Evolutionary conservation across 2,888 invertebrate species (phyloP), one percentile per base, ranked within the genome.

Genomic region (Nasonia oneida): DNA sequence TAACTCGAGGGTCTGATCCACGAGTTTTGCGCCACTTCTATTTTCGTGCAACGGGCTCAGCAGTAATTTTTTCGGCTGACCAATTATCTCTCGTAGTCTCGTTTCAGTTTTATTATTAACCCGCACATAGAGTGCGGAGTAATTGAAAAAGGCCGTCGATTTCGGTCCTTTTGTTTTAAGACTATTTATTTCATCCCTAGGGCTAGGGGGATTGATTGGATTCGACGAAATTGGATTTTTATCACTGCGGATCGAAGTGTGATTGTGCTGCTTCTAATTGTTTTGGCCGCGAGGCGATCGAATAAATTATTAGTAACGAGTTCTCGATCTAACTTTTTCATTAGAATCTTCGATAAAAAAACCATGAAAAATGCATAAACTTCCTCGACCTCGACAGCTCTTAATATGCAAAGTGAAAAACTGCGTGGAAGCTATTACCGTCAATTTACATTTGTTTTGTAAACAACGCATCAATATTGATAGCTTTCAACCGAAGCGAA

Each of bases 221-320:
- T 29, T 67, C 33, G 15, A 67, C 5, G 33, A 67, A 67, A 67
- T 67, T 67, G 67, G 5, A 67, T 67, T 67, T 33, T 67, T 33
- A 67, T 67, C 15, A 33, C 12, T 10, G 29, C 29, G 6, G 33
- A n/a, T 33, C 67, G 64, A n/a, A 57, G 47, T 47, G 57, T n/a
- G n/a, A 57, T 57, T n/a, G 57, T 57, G 57, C 57, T 57, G 57
- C 47, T 57, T 15, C n/a, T 57, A 57, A 57, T 57, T 57, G n/a
- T 57, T 57, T 57, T n/a, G n/a, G n/a, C 57, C 5, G 18, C 4
- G 47, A 2, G 18, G 15, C n/a, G n/a, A 57, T 57, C n/a, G 57
- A 57, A 57, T 57, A 57, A 57, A 18, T 57, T 57, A n/a, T 57
- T 15, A n/a, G 18, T 57, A 57, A 57, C 57, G 57, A 57, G 6